Evolutionary conservation across 2,888 invertebrate genomes (phyloP).

Genomic region (Philereme transversata): DNA sequence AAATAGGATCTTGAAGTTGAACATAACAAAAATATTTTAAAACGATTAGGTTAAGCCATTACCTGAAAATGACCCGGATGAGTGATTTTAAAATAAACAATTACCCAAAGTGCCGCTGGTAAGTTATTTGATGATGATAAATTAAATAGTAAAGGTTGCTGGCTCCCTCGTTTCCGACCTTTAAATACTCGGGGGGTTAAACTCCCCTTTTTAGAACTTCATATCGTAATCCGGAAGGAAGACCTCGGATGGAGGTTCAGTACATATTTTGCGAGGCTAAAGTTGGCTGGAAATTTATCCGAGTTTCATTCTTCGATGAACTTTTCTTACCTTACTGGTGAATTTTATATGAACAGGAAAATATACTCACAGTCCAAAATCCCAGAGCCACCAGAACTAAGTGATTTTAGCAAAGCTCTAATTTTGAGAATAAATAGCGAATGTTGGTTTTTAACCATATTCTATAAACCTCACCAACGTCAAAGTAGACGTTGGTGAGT

Average conservation of each 20-base stretch:
- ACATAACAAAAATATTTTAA: background rate
- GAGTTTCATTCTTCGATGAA: slow-evolving; percentile 21
- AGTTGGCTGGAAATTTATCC: slow-evolving; percentile 26
- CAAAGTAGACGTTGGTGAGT: too few relatives aligned
- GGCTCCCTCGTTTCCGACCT: slow-evolving; percentile 29
- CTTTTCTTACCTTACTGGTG: slow-evolving; percentile 13
- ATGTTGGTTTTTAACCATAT: background rate
- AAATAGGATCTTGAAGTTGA: background rate
- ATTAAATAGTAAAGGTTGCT: slow-evolving; percentile 30
- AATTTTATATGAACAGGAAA: slow-evolving; percentile 7
- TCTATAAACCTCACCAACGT: background rate
- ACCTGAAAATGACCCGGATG: background rate
- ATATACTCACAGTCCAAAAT: too few relatives aligned
- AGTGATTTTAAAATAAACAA: slow-evolving; percentile 15
- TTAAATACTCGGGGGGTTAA: slow-evolving; percentile 30
- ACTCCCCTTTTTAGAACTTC: slow-evolving; percentile 30
- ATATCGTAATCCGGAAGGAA: slow-evolving; percentile 34
- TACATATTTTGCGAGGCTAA: slow-evolving; percentile 26
- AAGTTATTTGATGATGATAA: slow-evolving; percentile 20
- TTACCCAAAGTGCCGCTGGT: slow-evolving; percentile 16
- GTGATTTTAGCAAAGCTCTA: too few relatives aligned
- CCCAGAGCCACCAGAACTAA: too few relatives aligned
- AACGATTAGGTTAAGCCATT: background rate
- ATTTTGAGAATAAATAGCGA: background rate
- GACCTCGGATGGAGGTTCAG: slow-evolving; percentile 28